A percentile compares a stretch with the other conserved stretches of the same genome.
phyloP scores from a whole-genome alignment of 64 coral and sea anemone species.

The Platygyra sinensis region DNA sequence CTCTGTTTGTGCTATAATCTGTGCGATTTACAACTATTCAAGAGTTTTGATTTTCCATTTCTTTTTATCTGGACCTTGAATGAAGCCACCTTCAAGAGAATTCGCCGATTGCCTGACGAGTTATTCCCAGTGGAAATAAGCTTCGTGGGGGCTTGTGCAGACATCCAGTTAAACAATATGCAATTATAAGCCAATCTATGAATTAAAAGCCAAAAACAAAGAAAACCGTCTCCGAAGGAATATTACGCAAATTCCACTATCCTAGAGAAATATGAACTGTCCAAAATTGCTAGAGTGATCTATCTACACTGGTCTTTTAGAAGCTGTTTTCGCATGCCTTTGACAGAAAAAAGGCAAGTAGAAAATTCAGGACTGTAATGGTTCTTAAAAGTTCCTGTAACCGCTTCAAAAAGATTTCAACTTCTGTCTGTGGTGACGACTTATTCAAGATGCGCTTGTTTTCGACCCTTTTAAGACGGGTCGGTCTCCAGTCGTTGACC shows the following conservation, averaged over 20 bases:
- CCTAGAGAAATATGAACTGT: neutral
- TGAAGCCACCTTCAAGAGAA: slow-evolving; percentile 18
- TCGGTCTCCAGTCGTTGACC: too few relatives aligned
- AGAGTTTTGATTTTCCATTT: slow-evolving; percentile 17
- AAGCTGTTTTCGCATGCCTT: neutral
- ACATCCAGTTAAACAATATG: slow-evolving; percentile 33
- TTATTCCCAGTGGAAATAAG: slow-evolving; percentile 44
- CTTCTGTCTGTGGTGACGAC: too few relatives aligned
- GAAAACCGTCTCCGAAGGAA: neutral
- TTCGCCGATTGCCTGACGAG: slow-evolving; percentile 16
- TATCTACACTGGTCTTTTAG: neutral
- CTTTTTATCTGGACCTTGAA: slow-evolving; percentile 15
- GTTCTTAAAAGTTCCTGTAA: too few relatives aligned
- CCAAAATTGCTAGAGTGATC: neutral
- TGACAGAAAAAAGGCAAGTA: too few relatives aligned
- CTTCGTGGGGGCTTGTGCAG: slow-evolving; percentile 60
- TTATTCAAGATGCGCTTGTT: too few relatives aligned
- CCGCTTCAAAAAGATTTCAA: too few relatives aligned
- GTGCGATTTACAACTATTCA: slow-evolving; percentile 18
- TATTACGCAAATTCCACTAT: neutral
- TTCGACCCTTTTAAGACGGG: too few relatives aligned
- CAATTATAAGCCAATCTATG: slow-evolving; percentile 31
- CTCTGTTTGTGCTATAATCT: slow-evolving; percentile 1
- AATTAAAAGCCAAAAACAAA: slow-evolving; percentile 4
- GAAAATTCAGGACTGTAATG: too few relatives aligned